phyloP scores from a whole-genome alignment of 1,140 invertebrate species.

The Rhagoletis pomonella region DNA sequence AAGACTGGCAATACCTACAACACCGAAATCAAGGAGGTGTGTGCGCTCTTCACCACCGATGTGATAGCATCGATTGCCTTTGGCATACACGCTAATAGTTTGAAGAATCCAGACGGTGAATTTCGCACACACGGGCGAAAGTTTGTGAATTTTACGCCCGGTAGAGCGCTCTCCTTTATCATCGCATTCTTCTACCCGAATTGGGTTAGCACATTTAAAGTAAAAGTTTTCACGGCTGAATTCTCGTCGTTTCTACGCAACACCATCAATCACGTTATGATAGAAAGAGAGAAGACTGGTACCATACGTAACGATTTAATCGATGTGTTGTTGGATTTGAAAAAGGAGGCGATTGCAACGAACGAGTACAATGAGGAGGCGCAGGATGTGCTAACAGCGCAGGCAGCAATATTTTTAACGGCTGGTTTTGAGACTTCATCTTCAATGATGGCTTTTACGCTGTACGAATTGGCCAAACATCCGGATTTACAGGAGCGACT shows the following conservation, averaged over 20 bases:
- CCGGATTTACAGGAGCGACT: slow-evolving; percentile 81
- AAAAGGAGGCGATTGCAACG: slow-evolving; percentile 62
- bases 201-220: slow-evolving; percentile 60
- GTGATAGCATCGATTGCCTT: slow-evolving; percentile 78
- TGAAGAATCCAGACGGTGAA: slow-evolving; percentile 75
- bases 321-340: slow-evolving; percentile 73
- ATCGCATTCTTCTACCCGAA: slow-evolving; percentile 74
- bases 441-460: slow-evolving; percentile 79
- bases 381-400: slow-evolving; percentile 78
- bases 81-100: slow-evolving; percentile 77
- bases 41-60: slow-evolving; percentile 77
- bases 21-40: slow-evolving; percentile 74
- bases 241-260: slow-evolving; percentile 66
- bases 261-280: slow-evolving; percentile 69
- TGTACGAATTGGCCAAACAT: slow-evolving; percentile 82
- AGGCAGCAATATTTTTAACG: slow-evolving; percentile 82
- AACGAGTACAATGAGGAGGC: slow-evolving; percentile 66
- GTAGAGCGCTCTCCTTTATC: slow-evolving; percentile 75
- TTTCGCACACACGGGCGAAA: slow-evolving; percentile 73
- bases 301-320: slow-evolving; percentile 73
- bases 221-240: slow-evolving; percentile 64
- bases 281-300: slow-evolving; percentile 65
- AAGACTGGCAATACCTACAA: slow-evolving; percentile 53
- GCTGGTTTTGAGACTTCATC: slow-evolving; percentile 88
- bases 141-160: slow-evolving; percentile 76